Base-by-base conservation (phyloP, 2,888 invertebrate species). In the Yponomeuta cagnagella region DNA sequence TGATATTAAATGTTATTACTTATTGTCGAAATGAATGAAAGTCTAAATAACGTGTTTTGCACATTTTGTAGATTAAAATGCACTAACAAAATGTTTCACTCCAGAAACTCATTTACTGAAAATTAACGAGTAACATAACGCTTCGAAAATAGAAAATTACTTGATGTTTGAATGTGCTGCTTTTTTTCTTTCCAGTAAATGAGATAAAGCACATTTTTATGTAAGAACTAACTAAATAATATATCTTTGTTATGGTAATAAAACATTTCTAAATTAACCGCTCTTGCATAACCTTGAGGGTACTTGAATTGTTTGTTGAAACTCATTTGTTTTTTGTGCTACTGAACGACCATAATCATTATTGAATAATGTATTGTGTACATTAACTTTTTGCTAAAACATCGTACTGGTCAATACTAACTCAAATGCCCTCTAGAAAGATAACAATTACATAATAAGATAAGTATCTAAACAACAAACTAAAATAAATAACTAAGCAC, bases 21-120 rank as follows among this genome's bases (percentile, higher is more conserved):
- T 31, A 71, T 66, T 69, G 76, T 79, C 77, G 73, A 73, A 75
- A 75, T 77, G 72, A 76, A 78, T 23, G 5, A 23, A 43, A n/a
- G 88, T 78, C 75, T 77, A 75, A 88, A 33, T 23, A 64, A 86
- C 83, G 86, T 80, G 78, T 78, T 80, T 78, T 82, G 85, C 88
- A 87, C 86, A 78, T 72, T 80, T 76, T 79, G 74, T 65, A 65
- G 65, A 33, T 65, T 30, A 12, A 30, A 31, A 31, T 65, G 65
- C 65, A 65, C 65, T 30, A 65, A 65, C 65, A 12, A 30, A 43
- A 65, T 31, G 31, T 65, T 65, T 30, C 31, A 30, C 30, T 10
- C 10, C 6, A 23, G 72, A 79, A 76, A 77, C 75, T 74, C 72
- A 78, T 76, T 73, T 75, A 73, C 72, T 75, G 72, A 70, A 75